Evolutionary conservation across 2,797 vertebrate genomes (phyloP), one percentile per base, ranked within the genome.

Genomic region (Lophius americanus): DNA sequence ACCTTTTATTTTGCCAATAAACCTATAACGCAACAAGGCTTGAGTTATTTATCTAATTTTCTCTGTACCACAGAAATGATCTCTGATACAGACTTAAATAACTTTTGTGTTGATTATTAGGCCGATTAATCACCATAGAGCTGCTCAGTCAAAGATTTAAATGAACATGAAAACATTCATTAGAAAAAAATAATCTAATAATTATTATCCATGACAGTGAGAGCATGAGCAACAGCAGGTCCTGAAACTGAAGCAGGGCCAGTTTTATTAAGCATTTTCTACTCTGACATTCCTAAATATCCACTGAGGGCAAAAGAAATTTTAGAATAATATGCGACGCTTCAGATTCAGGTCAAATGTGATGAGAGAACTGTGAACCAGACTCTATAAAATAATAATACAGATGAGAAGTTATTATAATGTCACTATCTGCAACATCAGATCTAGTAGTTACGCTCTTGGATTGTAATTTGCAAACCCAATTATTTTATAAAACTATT

Each of bases 341-440:
- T 2, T 32, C 8, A 37, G 9, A 61, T 56, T 78, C 60, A 48
- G 36, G 11, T 35, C 2, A 46, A 61, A 68, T 2, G 7, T 43
- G n/a, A 41, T 9, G 6, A 7, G 3, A 61, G 39, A 63, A 38
- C 51, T 47, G 10, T 63, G 32, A 51, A 51, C 5, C 36, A 9
- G 5, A 32, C 11, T 41, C 5, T 32, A 32, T 53, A 32, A 60
- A 38, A 54, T 49, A 39, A 65, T 35, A 53, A 10, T 23, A 60
- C 13, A 64, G 13, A 79, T 69, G n/a, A 61, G 12, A 61, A 53
- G 56, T 58, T 0, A 60, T 52, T 5, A 13, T n/a, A 13, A 13
- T 10, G 49, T 3, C 55, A 61, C 41, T 44, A 51, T 51, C 44
- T 64, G 14, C 13, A 38, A 52, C 13, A 7, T 9, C n/a, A n/a